Conservation (phyloP, 1,140 invertebrate genomes). For the Penaeus indicus region DNA sequence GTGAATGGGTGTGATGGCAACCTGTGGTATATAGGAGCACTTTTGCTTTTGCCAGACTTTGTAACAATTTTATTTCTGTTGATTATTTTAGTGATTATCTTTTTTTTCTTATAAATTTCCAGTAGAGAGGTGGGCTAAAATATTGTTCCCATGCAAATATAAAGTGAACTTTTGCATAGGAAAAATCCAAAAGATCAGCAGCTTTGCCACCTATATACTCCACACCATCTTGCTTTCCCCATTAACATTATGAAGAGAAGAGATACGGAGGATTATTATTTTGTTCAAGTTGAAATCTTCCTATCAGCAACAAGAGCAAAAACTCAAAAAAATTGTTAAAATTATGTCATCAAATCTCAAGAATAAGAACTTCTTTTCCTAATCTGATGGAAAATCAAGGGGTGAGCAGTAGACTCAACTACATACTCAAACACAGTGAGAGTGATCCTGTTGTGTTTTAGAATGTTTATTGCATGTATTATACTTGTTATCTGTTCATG, state of each 20-base stretch:
- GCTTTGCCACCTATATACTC: background rate
- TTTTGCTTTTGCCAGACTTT: no score
- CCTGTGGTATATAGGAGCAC: background rate
- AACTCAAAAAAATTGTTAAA: no score
- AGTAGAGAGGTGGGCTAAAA: no score
- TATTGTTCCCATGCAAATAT: no score
- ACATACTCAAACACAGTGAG: conserved; percentile 11
- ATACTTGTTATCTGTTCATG: conserved; percentile 51
- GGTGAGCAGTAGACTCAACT: conserved; percentile 29
- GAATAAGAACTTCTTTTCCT: background rate
- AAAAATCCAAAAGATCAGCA: no score
- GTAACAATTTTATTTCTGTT: no score
- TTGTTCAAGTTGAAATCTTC: no score
- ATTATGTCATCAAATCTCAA: background rate
- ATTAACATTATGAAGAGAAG: conserved; percentile 3
- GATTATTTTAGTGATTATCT: background rate
- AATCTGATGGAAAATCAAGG: conserved; percentile 18
- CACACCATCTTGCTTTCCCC: conserved; percentile 21
- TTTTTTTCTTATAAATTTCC: background rate
- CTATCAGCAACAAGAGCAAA: no score
- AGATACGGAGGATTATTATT: no score
- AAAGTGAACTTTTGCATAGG: no score
- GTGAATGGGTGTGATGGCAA: conserved; percentile 2
- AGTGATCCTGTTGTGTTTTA: conserved; percentile 44
- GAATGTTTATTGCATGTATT: conserved; percentile 49